Percentiles rank a stretch among this genome's conserved stretches.
phyloP scores from a whole-genome alignment of 2,113 vertebrate genomes.

The Serinus canaria region DNA sequence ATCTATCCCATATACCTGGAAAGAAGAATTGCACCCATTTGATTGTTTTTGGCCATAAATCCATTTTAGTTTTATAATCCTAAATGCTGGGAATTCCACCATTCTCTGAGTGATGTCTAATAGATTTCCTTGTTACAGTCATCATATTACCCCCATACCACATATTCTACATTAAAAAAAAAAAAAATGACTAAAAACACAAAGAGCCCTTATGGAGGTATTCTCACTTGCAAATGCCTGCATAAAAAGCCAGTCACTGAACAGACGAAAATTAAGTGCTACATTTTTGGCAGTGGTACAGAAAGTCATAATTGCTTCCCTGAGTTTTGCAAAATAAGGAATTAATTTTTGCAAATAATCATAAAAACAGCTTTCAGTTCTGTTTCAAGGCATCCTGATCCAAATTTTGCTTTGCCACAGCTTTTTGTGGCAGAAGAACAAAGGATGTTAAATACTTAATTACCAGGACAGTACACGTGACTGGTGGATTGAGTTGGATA shows the following conservation, averaged over 20 bases:
- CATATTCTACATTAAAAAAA: not conserved
- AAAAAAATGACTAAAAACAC: not conserved
- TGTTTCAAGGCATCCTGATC: not conserved
- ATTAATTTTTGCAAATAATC: constrained; percentile 15
- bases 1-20: not conserved
- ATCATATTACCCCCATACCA: not conserved
- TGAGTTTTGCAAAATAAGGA: constrained; percentile 11
- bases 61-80: not conserved
- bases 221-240: not conserved
- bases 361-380: not conserved
- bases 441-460: constrained; percentile 48
- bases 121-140: not conserved
- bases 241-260: not conserved
- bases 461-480: constrained; percentile 12
- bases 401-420: constrained; percentile 17
- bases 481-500: not conserved
- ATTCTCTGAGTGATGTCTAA: not conserved
- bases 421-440: constrained; percentile 31
- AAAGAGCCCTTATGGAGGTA: not conserved
- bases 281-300: not conserved
- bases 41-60: not conserved
- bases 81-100: not conserved
- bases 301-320: not conserved
- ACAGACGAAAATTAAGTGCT: not conserved
- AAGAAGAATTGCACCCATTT: not conserved